phyloP scores from a whole-genome alignment of 2,797 vertebrate genomes.

The Enteromius fasciolatus region DNA sequence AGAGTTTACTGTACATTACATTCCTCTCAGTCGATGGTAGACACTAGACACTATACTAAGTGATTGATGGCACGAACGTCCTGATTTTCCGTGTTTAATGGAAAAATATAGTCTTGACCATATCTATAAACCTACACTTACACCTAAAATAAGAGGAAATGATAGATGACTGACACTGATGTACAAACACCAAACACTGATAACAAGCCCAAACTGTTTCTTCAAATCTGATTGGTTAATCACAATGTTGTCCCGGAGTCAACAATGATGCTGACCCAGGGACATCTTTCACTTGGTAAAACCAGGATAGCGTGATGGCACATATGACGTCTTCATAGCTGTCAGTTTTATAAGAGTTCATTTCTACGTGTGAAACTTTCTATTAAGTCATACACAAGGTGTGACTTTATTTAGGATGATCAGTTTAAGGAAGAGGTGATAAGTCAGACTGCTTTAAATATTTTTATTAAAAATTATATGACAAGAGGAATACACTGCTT shows the following conservation, averaged over 20 bases:
- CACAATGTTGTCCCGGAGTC: too few relatives aligned
- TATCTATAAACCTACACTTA: too few relatives aligned
- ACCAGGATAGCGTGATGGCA: too few relatives aligned
- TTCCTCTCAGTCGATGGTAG: neutral
- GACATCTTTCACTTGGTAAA: too few relatives aligned
- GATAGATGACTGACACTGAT: too few relatives aligned
- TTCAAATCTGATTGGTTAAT: too few relatives aligned
- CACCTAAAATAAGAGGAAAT: too few relatives aligned
- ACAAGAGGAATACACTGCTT: neutral
- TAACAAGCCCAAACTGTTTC: too few relatives aligned
- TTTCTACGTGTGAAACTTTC: neutral
- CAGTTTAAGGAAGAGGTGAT: neutral
- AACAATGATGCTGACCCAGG: too few relatives aligned
- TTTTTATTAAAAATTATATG: conserved; percentile 17
- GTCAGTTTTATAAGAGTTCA: neutral
- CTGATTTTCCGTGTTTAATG: too few relatives aligned
- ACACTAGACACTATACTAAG: neutral
- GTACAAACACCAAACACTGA: too few relatives aligned
- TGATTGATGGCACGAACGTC: neutral
- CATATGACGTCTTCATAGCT: neutral
- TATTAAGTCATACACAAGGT: neutral
- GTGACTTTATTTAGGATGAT: neutral
- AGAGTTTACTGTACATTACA: neutral
- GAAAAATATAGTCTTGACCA: too few relatives aligned
- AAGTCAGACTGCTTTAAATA: conserved; percentile 15